These are phyloP conservation scores for Melieria crassipennis DNA, from an alignment of 2,888 invertebrate species.

Conservation along the genomic window DNA sequence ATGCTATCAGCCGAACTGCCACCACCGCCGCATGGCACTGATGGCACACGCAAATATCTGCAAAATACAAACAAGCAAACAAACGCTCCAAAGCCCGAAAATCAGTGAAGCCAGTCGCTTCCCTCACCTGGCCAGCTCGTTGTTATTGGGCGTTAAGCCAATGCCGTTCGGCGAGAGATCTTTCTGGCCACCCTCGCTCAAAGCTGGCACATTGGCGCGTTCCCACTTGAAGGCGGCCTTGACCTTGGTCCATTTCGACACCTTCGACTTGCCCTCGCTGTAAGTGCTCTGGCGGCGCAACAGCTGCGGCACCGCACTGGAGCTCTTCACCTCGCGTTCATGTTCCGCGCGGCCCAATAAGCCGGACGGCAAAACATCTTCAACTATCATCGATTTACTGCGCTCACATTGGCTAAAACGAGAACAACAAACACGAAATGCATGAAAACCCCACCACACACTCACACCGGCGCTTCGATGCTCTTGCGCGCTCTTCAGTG, in stretches of 20 bases:
- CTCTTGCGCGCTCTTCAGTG: no score
- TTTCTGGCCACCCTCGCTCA: constrained; percentile 52
- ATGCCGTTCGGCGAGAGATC: constrained; percentile 57
- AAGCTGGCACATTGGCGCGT: constrained; percentile 71
- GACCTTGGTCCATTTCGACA: constrained; percentile 88
- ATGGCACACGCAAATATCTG: constrained; percentile 68
- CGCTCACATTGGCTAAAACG: constrained; percentile 68
- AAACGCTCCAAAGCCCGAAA: neutral
- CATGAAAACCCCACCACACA: no score
- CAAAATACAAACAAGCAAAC: neutral
- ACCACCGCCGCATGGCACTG: constrained; percentile 57
- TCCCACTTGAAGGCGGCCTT: constrained; percentile 91
- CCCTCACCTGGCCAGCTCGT: constrained; percentile 66
- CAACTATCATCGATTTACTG: constrained; percentile 75
- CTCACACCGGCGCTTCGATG: no score
- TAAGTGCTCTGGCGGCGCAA: constrained; percentile 63
- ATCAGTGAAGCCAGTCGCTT: constrained; percentile 2
- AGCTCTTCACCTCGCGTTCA: constrained; percentile 42
- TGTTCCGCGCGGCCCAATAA: constrained; percentile 48
- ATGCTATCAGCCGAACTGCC: constrained; percentile 70
- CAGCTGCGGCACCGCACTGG: constrained; percentile 43
- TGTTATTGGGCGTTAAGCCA: constrained; percentile 66
- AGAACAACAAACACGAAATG: neutral
- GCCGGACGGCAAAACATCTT: constrained; percentile 67
- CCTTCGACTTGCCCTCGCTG: constrained; percentile 63